These are phyloP conservation scores for Gryon sp. DNA, from an alignment of 1,140 invertebrate genomes.

Conservation along the genomic window DNA sequence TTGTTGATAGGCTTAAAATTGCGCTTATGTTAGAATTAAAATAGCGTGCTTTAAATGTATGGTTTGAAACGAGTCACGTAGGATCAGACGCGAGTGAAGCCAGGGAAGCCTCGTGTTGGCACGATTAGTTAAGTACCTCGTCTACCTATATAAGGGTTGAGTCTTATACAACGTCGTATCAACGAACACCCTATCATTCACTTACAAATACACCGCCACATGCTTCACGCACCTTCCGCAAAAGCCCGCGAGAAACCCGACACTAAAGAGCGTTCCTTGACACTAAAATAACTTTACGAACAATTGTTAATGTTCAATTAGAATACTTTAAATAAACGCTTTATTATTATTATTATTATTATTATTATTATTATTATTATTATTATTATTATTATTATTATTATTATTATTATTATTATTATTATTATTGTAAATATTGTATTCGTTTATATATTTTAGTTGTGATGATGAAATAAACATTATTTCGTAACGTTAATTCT, in stretches of 20 bases:
- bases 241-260: constrained; percentile 25
- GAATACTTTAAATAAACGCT: too few relatives aligned
- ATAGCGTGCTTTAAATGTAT: constrained; percentile 61
- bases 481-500: too few relatives aligned
- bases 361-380: too few relatives aligned
- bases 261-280: constrained; percentile 15
- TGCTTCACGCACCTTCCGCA: constrained; percentile 36
- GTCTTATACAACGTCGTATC: constrained; percentile 60
- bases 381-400: too few relatives aligned
- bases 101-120: constrained; percentile 69
- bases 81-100: constrained; percentile 73
- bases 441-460: too few relatives aligned
- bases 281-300: constrained; percentile 8
- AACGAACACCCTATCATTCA: constrained; percentile 50
- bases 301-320: constrained; percentile 1
- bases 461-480: too few relatives aligned
- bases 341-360: too few relatives aligned
- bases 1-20: constrained; percentile 27
- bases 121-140: constrained; percentile 74
- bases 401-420: too few relatives aligned
- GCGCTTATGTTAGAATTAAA: constrained; percentile 31
- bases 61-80: constrained; percentile 42
- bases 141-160: constrained; percentile 71
- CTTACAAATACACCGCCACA: constrained; percentile 25
- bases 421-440: too few relatives aligned